Evolutionary conservation across 2,797 vertebrate species (phyloP), one percentile per base, ranked within the genome.

Genomic region (Ispidina lecontei): DNA sequence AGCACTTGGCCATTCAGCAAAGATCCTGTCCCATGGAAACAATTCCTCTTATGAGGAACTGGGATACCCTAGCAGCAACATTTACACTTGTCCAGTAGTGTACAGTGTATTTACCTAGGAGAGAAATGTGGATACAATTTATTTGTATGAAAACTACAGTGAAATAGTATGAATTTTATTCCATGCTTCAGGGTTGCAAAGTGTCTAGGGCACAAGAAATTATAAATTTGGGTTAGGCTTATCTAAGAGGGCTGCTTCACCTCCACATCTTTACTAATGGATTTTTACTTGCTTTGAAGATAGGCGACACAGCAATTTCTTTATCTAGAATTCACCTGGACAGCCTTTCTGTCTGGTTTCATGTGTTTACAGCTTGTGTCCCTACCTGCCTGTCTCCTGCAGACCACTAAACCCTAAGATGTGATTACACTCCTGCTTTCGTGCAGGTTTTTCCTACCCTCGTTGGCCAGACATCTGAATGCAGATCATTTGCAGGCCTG

Each of bases 381-480:
- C 62, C 26, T 35, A 21, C 25, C 54, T 0, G 1, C 16, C 29
- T 55, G 58, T 69, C 26, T 91, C 31, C 62, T 65, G 47, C 35
- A 52, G 55, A 62, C 49, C 19, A 1, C 52, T 54, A 33, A 75
- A 73, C 46, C 35, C 12, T n/a, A 60, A 59, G 22, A 41, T 58
- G 31, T 73, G 52, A 13, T 79, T 33, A 31, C 3, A 5, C 4
- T 85, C 13, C 73, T 87, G 52, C 70, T 83, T 93, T 89, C 89
- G 35, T 72, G 70, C 69, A 54, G 22, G 4, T 70, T 91, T 88
- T 67, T 43, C 73, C 55, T 20, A 37, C 41, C 26, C 37, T 1
- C 0, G 0, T 46, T 3, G 6, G 13, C 26, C 3, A 4, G 47
- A 35, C 17, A 75, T 88, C 12, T 1, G 1, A 78, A 33, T 14